Evolutionary conservation across 2,888 invertebrate genomes (phyloP), one percentile per base, ranked within the genome.

Genomic region (Ernsta delagoae): DNA sequence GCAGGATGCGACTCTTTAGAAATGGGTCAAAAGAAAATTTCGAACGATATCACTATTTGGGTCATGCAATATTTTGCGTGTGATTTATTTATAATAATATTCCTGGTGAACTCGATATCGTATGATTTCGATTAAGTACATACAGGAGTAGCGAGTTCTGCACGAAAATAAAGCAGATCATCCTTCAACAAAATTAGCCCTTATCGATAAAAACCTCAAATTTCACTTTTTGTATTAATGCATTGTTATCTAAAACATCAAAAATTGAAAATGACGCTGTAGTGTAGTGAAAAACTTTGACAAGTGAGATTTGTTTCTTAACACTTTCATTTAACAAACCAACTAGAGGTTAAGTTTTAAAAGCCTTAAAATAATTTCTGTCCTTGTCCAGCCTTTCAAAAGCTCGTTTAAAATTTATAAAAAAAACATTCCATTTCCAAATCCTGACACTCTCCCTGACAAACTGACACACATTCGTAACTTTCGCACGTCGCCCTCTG

Each of bases 1-100:
- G 66, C 82, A 83, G 86, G 83, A 83, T 78, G 80, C 79, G 78
- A 75, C 75, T 83, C 73, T 73, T 78, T 78, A 82, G 80, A 90
- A 92, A 89, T 90, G 83, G 92, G 91, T 89, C 91, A 90, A 73
- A 75, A 75, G 80, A 75, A 83, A 82, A 79, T 83, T 84, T 81
- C 76, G 78, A 73, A 70, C 75, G 75, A 50, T 75, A 78, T 54
- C 74, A 74, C 75, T 74, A 91, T 88, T 89, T 86, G 78, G 90
- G 89, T 90, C 89, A 86, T 74, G 77, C 76, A 74, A 74, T 84
- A 85, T 87, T 77, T 72, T 67, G 82, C 81, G 82, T 81, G 83
- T 81, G 82, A 83, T 74, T 75, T 36, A 36, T 36, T 36, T 70
- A 70, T 72, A 48, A 57, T 63, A 62, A 68, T 54, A 60, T 63